Conservation (phyloP, 2,797 vertebrate genomes). For the Tenualosa thibaudeaui region DNA sequence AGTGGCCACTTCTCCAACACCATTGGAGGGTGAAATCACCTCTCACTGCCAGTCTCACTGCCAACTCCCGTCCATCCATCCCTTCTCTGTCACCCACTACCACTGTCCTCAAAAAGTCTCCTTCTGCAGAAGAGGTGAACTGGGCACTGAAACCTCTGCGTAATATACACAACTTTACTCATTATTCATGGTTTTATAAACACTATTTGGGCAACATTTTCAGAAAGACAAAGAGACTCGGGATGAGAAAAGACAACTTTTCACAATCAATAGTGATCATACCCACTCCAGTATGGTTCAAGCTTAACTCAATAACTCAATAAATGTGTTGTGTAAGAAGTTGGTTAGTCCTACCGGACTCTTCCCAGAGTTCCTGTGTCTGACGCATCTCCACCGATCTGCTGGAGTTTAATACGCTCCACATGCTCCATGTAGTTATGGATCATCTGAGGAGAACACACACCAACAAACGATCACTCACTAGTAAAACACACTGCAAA, state of each 20-base stretch:
- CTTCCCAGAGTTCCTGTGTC: constrained; percentile 61
- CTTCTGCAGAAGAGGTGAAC: not conserved
- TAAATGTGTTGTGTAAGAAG: not conserved
- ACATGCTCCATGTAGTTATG: constrained; percentile 99
- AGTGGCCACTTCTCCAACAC: constrained; percentile 13
- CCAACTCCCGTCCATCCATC: not conserved
- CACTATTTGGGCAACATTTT: not conserved
- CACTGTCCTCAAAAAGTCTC: not conserved
- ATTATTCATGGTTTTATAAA: not conserved
- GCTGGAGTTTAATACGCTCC: constrained; percentile 92
- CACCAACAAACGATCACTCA: not conserved
- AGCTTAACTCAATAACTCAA: not conserved
- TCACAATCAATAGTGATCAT: not conserved
- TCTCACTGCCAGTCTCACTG: not conserved
- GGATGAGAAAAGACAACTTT: not conserved
- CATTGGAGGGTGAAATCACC: not conserved
- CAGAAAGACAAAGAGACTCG: not conserved
- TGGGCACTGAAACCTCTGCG: not conserved
- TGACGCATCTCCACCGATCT: constrained; percentile 67
- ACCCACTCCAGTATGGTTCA: not conserved
- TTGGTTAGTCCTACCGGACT: constrained; percentile 62
- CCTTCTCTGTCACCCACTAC: not conserved
- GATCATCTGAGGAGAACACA: constrained; percentile 84
- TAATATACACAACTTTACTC: not conserved
- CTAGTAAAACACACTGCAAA: not conserved